A percentile compares a stretch with the other conserved stretches of the same genome.
Evolutionary conservation across 2,888 invertebrate genomes (phyloP).

Genomic region (Pammene fasciana): DNA sequence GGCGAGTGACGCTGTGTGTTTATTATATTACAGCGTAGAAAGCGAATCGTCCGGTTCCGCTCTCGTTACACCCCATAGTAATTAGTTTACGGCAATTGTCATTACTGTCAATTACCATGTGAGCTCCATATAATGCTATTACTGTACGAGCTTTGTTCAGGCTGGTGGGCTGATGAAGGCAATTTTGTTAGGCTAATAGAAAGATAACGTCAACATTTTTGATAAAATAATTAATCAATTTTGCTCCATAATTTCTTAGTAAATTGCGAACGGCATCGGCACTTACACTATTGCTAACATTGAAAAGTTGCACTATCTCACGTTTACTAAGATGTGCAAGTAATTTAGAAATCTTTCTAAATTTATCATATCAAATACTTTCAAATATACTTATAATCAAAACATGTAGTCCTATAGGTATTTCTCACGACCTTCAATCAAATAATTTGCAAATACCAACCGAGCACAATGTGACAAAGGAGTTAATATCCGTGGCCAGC

Average conservation of each 20-base stretch:
- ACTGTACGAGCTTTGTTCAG: constrained; percentile 1
- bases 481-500: constrained; percentile 33
- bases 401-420: not conserved
- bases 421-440: constrained; percentile 10
- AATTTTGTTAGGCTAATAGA: not conserved
- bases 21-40: constrained; percentile 47
- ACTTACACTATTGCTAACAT: not conserved
- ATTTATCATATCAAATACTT: no score
- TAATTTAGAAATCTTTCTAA: not conserved
- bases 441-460: constrained; percentile 21
- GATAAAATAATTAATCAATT: constrained; percentile 17
- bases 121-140: constrained; percentile 2
- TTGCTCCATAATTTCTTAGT: not conserved
- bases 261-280: not conserved
- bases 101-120: constrained; percentile 62
- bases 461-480: constrained; percentile 30
- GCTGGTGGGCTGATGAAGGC: not conserved
- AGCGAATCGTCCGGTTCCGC: constrained; percentile 64
- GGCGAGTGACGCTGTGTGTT: constrained; percentile 35
- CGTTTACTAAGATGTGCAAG: not conserved
- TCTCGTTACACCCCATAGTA: constrained; percentile 60
- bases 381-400: no score
- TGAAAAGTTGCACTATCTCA: constrained; percentile 4
- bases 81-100: constrained; percentile 64
- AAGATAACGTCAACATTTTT: not conserved